Evolutionary conservation across 2,888 invertebrate species (phyloP).

Genomic region (Kuschelorhynchus macadamiae): DNA sequence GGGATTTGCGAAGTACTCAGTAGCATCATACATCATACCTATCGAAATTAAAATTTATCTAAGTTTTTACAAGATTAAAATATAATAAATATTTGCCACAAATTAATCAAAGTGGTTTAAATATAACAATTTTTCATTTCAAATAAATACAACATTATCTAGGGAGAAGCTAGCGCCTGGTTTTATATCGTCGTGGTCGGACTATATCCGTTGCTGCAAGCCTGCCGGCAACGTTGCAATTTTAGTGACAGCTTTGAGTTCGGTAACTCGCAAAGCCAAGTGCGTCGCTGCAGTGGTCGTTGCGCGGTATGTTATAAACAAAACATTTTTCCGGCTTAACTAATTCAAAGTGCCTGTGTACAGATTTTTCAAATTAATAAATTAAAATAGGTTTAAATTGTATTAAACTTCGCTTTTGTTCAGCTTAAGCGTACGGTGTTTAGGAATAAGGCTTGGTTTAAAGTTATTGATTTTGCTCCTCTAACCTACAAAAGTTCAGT

Average conservation of each 20-base stretch:
- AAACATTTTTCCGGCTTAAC: constrained; percentile 50
- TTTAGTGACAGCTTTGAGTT: constrained; percentile 57
- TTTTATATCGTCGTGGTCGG: constrained; percentile 55
- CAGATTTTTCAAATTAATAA: neutral
- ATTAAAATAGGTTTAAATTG: constrained; percentile 6
- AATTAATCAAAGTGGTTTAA: no score
- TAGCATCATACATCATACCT: no score
- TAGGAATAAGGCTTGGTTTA: constrained; percentile 33
- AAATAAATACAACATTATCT: no score
- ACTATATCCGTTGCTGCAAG: constrained; percentile 55
- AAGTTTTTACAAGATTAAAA: no score
- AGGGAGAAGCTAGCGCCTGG: no score
- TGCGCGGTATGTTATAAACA: constrained; percentile 57
- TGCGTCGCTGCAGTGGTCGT: constrained; percentile 43
- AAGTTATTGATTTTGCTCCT: constrained; percentile 60
- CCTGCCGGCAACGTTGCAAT: constrained; percentile 63
- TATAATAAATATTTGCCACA: no score
- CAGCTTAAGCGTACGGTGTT: constrained; percentile 37
- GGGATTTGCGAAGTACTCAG: no score
- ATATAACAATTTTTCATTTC: no score
- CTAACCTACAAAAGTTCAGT: constrained; percentile 57
- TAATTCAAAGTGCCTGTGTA: constrained; percentile 26
- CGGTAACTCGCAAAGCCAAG: constrained; percentile 54
- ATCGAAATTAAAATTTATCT: no score
- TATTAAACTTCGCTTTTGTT: constrained; percentile 16